Conservation (phyloP, 30 jellyfish, hydroid and myxozoan genomes). For the Mastigias papua region DNA sequence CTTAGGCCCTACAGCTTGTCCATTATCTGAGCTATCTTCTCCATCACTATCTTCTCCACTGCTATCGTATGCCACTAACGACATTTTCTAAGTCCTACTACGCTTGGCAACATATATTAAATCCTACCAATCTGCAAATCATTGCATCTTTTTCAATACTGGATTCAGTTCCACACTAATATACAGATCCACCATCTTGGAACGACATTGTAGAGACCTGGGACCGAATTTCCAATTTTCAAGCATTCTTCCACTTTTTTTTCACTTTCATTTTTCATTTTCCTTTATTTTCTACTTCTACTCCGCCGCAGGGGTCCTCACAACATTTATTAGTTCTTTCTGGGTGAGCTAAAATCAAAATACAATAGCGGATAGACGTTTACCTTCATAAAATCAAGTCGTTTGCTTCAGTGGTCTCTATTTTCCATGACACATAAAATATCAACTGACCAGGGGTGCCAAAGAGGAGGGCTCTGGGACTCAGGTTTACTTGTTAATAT, state of each 20-base stretch:
- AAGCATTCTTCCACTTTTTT: background rate
- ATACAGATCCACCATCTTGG: background rate
- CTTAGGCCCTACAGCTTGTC: conserved; percentile 51
- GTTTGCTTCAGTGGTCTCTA: no score
- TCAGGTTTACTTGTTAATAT: no score
- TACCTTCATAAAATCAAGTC: no score
- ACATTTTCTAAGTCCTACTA: conserved; percentile 1
- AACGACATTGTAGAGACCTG: conserved; percentile 19
- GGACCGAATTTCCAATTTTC: background rate
- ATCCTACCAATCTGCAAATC: no score
- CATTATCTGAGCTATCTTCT: conserved; percentile 7
- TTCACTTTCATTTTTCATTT: conserved; percentile 32
- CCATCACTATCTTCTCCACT: conserved; percentile 71
- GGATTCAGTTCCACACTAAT: no score
- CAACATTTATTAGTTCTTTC: background rate
- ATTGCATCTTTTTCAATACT: no score
- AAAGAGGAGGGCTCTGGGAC: no score
- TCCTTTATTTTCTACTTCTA: background rate
- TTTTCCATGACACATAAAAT: no score
- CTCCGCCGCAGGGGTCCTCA: background rate
- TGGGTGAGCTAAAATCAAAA: background rate
- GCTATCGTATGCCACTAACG: conserved; percentile 76
- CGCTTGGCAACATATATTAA: background rate
- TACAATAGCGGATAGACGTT: no score
- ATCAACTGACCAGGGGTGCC: no score